Base-by-base conservation (phyloP, 2,797 vertebrate genomes). In the Neostethus bicornis region DNA sequence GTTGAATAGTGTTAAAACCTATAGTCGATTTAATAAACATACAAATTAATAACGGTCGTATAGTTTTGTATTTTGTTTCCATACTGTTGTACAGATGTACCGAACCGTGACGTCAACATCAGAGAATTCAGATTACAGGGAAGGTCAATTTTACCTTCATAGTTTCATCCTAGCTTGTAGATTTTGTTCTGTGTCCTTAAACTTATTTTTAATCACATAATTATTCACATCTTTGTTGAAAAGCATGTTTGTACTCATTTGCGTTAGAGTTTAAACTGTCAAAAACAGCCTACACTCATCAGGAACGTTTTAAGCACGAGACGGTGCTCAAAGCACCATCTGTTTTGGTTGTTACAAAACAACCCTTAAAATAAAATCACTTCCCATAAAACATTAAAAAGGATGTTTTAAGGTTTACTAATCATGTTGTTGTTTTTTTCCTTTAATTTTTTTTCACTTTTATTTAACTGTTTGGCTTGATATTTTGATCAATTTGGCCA, bases 271-370 rank as follows among this genome's bases (percentile, higher is more conserved):
- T 49, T 42, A 12, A 46, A 37, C 57, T 75, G 68, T 72, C 51
- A 73, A 29, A 59, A 5, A 16, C 77, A 68, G 62, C 29, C 20
- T 45, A 11, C 8, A 1, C 39, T 58, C 9, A n/a, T 26, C 43
- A 29, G 23, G 20, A 7, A 23, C 8, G 19, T 39, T 39, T 39
- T 12, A 13, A 61, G 34, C 25, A 5, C 48, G 11, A 5, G 63
- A 6, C 2, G 7, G 42, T 32, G 41, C 7, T 58, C 9, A 49
- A n/a, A 38, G 47, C 16, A 31, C 21, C 39, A 39, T 56, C 68
- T 57, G 48, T 25, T 45, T 14, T 6, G 17, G 20, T 50, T 52
- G 12, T 16, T 32, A n/a, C 16, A 24, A 10, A 16, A 39, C 10
- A 21, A 5, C 16, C 5, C 45, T 19, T 31, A 37, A 26, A 41